Percentiles rank a stretch among this genome's conserved stretches.
phyloP scores from a whole-genome alignment of 2,113 vertebrate species.

The Heptranchias perlo region DNA sequence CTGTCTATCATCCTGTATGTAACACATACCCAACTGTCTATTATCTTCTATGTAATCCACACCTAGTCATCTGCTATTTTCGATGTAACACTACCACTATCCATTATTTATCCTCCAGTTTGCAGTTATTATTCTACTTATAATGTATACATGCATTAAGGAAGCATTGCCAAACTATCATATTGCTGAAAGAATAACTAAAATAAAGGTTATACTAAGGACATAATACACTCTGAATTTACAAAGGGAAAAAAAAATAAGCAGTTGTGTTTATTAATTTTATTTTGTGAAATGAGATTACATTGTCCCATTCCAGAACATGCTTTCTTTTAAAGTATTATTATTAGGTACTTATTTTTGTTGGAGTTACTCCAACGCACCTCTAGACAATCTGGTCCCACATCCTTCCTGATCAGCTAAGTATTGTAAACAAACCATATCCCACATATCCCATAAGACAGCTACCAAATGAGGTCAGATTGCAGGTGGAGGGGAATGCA shows the following conservation, averaged over 20 bases:
- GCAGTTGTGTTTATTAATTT: not conserved
- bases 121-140: not conserved
- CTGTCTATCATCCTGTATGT: not conserved
- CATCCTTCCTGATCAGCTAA: conserved; percentile 9
- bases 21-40: not conserved
- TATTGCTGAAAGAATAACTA: not conserved
- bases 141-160: not conserved
- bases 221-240: not conserved
- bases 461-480: not conserved
- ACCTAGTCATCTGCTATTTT: not conserved
- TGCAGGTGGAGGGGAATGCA: conserved; percentile 15
- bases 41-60: not conserved
- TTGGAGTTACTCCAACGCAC: conserved; percentile 3
- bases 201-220: not conserved
- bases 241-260: not conserved
- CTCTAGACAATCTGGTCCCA: conserved; percentile 21
- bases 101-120: not conserved
- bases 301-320: not conserved
- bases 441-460: conserved; percentile 15
- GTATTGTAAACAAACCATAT: conserved; percentile 24
- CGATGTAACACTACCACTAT: not conserved
- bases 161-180: not conserved
- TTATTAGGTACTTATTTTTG: conserved; percentile 11
- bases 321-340: not conserved
- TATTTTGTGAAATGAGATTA: not conserved